Percentiles rank a stretch among this genome's conserved stretches.
phyloP scores from a whole-genome alignment of 2,797 vertebrate genomes.

The Taeniopygia guttata region DNA sequence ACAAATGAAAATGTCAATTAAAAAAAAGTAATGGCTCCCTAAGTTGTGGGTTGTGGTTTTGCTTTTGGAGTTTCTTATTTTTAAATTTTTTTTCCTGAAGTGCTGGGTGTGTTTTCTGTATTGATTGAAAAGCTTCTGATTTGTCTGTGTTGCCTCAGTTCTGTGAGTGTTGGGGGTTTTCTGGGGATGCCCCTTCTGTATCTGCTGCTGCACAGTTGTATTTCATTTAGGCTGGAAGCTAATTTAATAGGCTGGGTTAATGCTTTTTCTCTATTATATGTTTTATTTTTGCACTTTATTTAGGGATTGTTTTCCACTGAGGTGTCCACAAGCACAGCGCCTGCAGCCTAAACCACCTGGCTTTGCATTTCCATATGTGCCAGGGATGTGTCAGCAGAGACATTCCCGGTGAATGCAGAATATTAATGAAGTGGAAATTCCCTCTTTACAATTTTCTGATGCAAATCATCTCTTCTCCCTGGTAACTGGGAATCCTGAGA shows the following conservation, averaged over 20 bases:
- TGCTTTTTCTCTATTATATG: background rate
- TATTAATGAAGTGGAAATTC: background rate
- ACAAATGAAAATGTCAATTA: slow-evolving; percentile 39
- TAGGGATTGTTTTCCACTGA: background rate
- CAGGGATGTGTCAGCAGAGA: background rate
- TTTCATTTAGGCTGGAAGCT: background rate
- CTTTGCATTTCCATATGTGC: background rate
- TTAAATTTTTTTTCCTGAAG: background rate
- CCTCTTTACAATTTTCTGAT: background rate
- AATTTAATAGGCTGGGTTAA: background rate
- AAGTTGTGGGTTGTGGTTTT: background rate
- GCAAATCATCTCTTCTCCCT: background rate
- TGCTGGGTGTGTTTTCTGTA: background rate
- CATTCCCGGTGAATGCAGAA: background rate
- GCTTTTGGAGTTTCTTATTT: background rate
- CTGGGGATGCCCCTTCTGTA: background rate
- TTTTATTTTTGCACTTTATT: background rate
- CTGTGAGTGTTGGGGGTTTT: background rate
- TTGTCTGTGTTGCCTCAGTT: background rate
- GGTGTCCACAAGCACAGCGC: background rate
- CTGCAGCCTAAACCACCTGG: background rate
- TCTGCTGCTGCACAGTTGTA: background rate
- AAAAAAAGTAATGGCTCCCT: background rate
- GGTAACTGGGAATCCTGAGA: background rate
- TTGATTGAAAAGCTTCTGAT: background rate